Base-by-base conservation (phyloP, 2,797 vertebrate genomes). In the Trachurus trachurus region DNA sequence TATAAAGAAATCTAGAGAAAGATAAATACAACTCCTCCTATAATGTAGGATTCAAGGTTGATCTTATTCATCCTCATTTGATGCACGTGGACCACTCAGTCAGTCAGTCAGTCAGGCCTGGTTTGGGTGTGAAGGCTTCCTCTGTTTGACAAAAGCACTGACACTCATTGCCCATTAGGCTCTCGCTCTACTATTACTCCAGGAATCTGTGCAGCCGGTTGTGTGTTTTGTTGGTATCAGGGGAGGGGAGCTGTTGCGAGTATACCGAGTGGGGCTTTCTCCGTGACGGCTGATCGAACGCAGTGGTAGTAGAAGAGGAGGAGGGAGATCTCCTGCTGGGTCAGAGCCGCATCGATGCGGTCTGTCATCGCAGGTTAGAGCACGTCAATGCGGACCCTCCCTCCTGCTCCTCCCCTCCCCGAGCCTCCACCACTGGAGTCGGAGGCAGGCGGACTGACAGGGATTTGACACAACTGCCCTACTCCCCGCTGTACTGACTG, bases 311-410 rank as follows among this genome's bases (percentile, higher is more conserved):
- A 40, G 74, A 69, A 64, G 26, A 26, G 26, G 26, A 26, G 26
- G 74, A 78, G 86, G 76, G 84, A 71, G 87, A 83, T 84, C 87
- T 91, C 91, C 83, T 68, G 89, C 84, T 88, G 89, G 83, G 83
- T 87, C 67, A 76, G 87, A 90, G 84, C 86, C 9, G 79, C 88
- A 86, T 88, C 76, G 50, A 88, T 85, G 85, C 74, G 2, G 70
- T 77, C 83, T 88, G 90, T 88, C 89, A 89, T 89, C 82, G 9
- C 88, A 82, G 89, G 92, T 91, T 90, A 89, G 82, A 86, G 73
- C 63, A 44, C 70, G 59, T 87, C 78, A 77, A 78, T 61, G 79
- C 29, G 49, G 88, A 76, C 80, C 77, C 80, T 87, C 26, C 26
- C 88, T 76, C 79, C 85, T 69, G 64, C 80, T 87, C 83, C 72